Conservation (phyloP, 2,888 invertebrate species). For the Eupithecia inturbata region DNA sequence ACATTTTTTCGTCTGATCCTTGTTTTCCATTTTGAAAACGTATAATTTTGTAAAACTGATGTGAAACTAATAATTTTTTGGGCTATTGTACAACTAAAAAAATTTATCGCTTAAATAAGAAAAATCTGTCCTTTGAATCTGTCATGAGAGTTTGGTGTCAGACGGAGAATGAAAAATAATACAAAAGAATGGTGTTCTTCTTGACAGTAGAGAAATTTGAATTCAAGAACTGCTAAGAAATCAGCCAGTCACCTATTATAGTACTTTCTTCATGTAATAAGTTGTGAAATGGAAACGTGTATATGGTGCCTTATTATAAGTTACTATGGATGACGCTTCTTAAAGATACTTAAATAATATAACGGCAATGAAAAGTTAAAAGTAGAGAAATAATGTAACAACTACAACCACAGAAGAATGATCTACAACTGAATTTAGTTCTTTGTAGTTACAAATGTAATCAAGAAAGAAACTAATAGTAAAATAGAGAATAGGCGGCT, state of each 20-base stretch:
- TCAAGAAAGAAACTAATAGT: not conserved
- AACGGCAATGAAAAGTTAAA: too few species aligned
- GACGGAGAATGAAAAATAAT: constrained; percentile 55
- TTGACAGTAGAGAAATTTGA: constrained; percentile 48
- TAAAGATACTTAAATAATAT: too few species aligned
- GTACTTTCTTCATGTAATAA: not conserved
- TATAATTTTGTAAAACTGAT: constrained; percentile 49
- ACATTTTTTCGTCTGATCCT: constrained; percentile 70
- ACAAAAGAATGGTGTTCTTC: constrained; percentile 48
- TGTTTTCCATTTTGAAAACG: constrained; percentile 59
- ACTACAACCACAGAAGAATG: not conserved
- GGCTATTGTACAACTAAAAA: constrained; percentile 39
- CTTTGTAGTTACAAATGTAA: not conserved
- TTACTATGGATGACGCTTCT: too few species aligned
- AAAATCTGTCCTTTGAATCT: constrained; percentile 42
- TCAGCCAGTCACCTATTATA: constrained; percentile 38
- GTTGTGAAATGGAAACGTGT: not conserved
- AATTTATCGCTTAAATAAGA: not conserved
- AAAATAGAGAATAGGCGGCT: constrained; percentile 16
- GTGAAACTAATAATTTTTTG: constrained; percentile 14
- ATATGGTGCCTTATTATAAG: too few species aligned
- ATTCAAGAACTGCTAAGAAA: constrained; percentile 16
- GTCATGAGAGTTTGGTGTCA: constrained; percentile 61
- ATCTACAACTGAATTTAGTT: not conserved
- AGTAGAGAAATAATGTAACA: too few species aligned